Evolutionary conservation across 2,888 invertebrate genomes (phyloP), one percentile per base, ranked within the genome.

Genomic region (Drosophila infuscata): DNA sequence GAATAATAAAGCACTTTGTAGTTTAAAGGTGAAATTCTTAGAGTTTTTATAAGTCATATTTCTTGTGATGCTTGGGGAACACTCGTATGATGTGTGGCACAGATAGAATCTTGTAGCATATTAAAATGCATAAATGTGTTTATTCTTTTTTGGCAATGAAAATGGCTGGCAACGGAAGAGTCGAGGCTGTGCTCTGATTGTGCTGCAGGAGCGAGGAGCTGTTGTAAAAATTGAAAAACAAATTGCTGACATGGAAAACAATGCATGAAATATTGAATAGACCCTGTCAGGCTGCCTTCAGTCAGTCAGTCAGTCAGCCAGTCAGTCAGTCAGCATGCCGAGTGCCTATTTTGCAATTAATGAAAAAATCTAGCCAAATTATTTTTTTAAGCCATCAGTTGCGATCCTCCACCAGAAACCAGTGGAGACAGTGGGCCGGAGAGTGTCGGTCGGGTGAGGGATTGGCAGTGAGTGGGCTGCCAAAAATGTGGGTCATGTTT

Each of bases 401-500:
- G 64, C 70, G 60, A 75, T 65, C 59, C 65, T 62, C 64, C 68
- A 65, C 11, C 60, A 41, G 5, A n/a, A 25, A 25, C 25, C 25
- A 25, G 25, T 25, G 36, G 17, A 25, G 36, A 41, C 29, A n/a
- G 46, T 29, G 43, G 52, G 51, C 36, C 25, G 46, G 33, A 59
- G 54, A 53, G 32, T 30, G 30, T 30, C 29, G 53, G 20, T 25
- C 17, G 30, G 65, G 46, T 80, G 62, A 63, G 62, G 43, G 32
- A 57, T 30, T 17, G 30, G 6, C 29, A 41, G 63, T 41, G 30
- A 29, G 51, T 51, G 58, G 79, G 52, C 63, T 72, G 64, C 72
- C 69, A 62, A 78, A 81, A 80, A 90, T 87, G 87, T 91, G 89
- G 91, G 92, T 92, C 92, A 91, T 92, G 91, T 91, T 91, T 91